Base-by-base conservation (phyloP, 2,113 vertebrate species). In the Phrynocephalus versicolor region DNA sequence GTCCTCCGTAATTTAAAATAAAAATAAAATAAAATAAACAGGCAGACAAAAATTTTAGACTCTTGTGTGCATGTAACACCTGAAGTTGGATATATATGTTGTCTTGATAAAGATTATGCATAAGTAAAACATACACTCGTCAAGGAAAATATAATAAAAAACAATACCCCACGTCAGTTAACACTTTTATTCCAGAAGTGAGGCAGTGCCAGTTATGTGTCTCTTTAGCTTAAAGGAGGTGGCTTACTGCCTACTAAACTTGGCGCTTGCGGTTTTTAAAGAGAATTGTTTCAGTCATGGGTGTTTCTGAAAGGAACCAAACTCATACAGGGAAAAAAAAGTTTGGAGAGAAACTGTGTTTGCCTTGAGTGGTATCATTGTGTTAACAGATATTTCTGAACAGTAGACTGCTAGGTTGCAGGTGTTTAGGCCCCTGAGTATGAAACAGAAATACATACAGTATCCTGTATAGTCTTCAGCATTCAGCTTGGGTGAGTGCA, bases 51-150 rank as follows among this genome's bases (percentile, higher is more conserved):
- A 7, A 94, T 95, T 92, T 92, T 90, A 94, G 94, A 93, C 93
- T 94, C 96, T 96, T 97, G 89, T 87, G 33, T 62, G 69, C 21
- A 6, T 70, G 65, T 87, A 65, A 89, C 82, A 90, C 45, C 71
- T 77, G 70, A 85, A 35, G 45, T 51, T 37, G 25, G 79, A 62
- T 70, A 35, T 82, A 30, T 51, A 41, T 76, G 58, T 39, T 23
- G 79, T 70, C 77, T 89, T 85, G 72, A 1, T 64, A 73, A 62
- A 67, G 13, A 7, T 12, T 67, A 57, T 51, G 10, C 10, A 51
- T 51, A 51, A 51, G 45, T 5, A 51, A 51, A 51, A 51, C 10
- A 51, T 51, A 5, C 10, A 51, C 45, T 51, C 5, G 5, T 5
- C 10, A 51, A 51, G 45, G 45, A 51, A 51, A 10, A 51, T 51